Evolutionary conservation across 2,113 vertebrate species (phyloP).

Genomic region (Rhegmatorhina hoffmannsi): DNA sequence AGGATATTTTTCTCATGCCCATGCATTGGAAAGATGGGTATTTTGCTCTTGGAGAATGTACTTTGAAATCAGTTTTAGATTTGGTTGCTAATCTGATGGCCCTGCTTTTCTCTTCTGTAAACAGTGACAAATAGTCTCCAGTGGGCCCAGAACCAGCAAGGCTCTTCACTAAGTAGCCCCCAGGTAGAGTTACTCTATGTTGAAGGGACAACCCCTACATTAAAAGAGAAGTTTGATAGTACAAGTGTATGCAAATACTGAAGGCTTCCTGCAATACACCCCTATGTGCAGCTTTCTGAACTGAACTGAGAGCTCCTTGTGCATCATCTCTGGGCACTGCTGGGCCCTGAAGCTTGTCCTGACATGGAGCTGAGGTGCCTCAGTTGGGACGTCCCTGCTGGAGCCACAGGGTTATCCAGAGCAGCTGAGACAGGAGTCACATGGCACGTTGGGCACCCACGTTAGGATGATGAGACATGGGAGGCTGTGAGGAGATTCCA

Average conservation of each 20-base stretch:
- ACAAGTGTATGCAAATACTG: not conserved
- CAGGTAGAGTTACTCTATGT: not conserved
- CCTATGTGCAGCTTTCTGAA: not conserved
- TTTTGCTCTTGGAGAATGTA: not conserved
- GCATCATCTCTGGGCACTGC: no score
- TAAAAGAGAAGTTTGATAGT: not conserved
- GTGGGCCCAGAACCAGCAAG: not conserved
- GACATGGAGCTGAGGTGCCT: no score
- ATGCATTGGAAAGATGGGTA: not conserved
- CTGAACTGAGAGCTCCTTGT: no score
- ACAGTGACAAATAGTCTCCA: not conserved
- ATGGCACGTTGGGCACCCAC: no score
- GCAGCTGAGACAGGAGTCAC: no score
- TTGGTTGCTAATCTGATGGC: not conserved
- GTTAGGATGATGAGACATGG: no score
- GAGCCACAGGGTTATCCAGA: no score
- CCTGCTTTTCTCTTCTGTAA: not conserved
- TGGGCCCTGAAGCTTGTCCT: no score
- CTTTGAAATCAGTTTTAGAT: slow-evolving; percentile 5
- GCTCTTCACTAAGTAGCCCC: not conserved
- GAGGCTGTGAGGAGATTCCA: no score
- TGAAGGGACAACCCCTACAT: not conserved
- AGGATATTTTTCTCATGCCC: not conserved
- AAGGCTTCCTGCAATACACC: not conserved
- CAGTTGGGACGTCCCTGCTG: no score